A percentile compares a stretch with the other conserved stretches of the same genome.
Conservation (phyloP, 1,140 invertebrate genomes). For the Heliothis virescens region DNA sequence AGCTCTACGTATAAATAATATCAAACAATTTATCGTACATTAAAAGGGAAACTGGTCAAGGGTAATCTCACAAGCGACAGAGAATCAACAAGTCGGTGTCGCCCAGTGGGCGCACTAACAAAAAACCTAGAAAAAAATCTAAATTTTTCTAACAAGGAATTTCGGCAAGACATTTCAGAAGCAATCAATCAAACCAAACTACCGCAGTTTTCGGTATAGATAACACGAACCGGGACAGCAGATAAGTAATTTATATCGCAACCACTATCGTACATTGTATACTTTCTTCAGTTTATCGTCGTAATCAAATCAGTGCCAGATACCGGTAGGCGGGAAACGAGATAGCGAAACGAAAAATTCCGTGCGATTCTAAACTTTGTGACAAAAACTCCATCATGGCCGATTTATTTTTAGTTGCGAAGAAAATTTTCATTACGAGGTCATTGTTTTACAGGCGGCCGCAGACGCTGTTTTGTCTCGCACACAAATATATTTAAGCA, state of each 20-base stretch:
- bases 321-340: constrained; percentile 46
- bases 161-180: constrained; percentile 7
- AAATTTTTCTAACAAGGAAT: neutral
- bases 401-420: constrained; percentile 43
- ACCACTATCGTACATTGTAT: constrained; percentile 62
- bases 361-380: constrained; percentile 35
- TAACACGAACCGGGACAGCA: constrained; percentile 56
- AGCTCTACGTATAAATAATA: constrained; percentile 15
- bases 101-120: neutral
- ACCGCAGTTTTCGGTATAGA: constrained; percentile 61
- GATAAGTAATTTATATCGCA: constrained; percentile 59
- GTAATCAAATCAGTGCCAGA: constrained; percentile 62
- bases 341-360: constrained; percentile 33
- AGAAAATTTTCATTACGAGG: constrained; percentile 48
- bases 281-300: constrained; percentile 63
- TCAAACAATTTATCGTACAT: neutral
- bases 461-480: constrained; percentile 36
- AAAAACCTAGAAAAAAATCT: constrained; percentile 23
- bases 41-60: constrained; percentile 23
- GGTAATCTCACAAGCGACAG: neutral
- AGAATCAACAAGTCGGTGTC: neutral
- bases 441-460: constrained; percentile 36
- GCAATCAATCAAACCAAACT: constrained; percentile 50
- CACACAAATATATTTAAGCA: neutral
- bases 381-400: constrained; percentile 30